These are phyloP conservation scores for Epiblema foenella DNA, from an alignment of 2,888 invertebrate species.

Conservation along the genomic window DNA sequence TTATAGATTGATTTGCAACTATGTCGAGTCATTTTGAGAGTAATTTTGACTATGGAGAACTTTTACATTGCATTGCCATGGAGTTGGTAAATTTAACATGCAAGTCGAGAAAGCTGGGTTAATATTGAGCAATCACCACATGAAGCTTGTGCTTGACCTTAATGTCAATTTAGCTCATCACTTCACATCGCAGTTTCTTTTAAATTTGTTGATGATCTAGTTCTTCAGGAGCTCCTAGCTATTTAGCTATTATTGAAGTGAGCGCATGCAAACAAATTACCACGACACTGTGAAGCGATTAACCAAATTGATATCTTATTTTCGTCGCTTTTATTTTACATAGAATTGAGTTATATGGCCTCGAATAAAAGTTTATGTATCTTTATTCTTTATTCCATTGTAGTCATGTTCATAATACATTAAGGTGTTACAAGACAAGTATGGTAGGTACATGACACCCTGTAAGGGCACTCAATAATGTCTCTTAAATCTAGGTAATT, in stretches of 20 bases:
- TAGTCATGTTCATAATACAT: too few relatives aligned
- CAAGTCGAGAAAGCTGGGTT: constrained; percentile 23
- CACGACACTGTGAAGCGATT: neutral
- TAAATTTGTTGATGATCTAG: neutral
- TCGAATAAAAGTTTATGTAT: too few relatives aligned
- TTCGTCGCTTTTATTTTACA: constrained; percentile 34
- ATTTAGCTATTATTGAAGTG: neutral
- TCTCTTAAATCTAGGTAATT: too few relatives aligned
- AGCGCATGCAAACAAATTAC: neutral
- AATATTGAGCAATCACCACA: constrained; percentile 7
- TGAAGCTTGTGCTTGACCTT: constrained; percentile 12
- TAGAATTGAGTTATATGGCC: constrained; percentile 26
- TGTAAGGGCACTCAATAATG: too few relatives aligned
- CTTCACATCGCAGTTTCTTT: too few relatives aligned
- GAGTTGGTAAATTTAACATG: constrained; percentile 20
- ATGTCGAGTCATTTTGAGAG: too few relatives aligned
- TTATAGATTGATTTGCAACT: too few relatives aligned
- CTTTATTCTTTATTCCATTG: too few relatives aligned
- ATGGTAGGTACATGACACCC: too few relatives aligned
- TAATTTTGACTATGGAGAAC: too few relatives aligned
- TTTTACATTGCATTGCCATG: neutral
- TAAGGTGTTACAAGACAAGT: too few relatives aligned
- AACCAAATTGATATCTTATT: constrained; percentile 6
- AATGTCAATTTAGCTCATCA: too few relatives aligned
- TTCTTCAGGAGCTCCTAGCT: neutral